Conservation (phyloP, 2,888 invertebrate genomes). For the Caenorhabditis angaria region DNA sequence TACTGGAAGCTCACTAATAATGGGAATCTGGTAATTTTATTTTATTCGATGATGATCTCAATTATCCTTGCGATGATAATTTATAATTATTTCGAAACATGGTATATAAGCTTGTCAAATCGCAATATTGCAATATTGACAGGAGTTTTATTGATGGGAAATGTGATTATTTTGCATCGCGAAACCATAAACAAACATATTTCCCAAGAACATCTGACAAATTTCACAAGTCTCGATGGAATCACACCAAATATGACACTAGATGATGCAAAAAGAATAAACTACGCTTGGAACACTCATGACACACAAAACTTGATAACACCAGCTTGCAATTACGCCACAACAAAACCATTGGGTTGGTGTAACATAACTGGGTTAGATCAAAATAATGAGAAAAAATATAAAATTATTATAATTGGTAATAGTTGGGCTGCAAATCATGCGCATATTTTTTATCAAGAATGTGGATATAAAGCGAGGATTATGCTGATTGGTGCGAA, state of each 20-base stretch:
- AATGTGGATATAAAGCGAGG: constrained; percentile 18
- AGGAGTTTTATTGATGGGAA: background rate
- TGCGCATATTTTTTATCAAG: constrained; percentile 32
- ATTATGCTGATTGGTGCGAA: too few relatives aligned
- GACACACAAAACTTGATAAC: too few relatives aligned
- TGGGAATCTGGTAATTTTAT: background rate
- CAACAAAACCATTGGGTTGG: background rate
- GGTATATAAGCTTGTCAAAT: constrained; percentile 13
- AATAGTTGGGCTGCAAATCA: constrained; percentile 44
- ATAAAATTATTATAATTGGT: constrained; percentile 32
- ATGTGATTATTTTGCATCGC: background rate
- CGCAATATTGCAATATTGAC: background rate
- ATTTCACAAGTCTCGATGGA: too few relatives aligned
- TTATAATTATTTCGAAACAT: constrained; percentile 17
- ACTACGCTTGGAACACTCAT: too few relatives aligned
- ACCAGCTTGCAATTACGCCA: background rate
- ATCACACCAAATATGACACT: too few relatives aligned
- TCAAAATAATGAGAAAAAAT: background rate
- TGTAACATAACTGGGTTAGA: background rate
- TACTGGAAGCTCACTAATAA: constrained; percentile 1
- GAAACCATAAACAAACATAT: too few relatives aligned
- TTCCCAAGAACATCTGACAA: too few relatives aligned
- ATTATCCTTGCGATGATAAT: constrained; percentile 1
- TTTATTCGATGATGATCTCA: background rate
- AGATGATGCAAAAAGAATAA: too few relatives aligned